Conservation (phyloP, 2,797 vertebrate species). For the Microctenopoma stevenorrisi region DNA sequence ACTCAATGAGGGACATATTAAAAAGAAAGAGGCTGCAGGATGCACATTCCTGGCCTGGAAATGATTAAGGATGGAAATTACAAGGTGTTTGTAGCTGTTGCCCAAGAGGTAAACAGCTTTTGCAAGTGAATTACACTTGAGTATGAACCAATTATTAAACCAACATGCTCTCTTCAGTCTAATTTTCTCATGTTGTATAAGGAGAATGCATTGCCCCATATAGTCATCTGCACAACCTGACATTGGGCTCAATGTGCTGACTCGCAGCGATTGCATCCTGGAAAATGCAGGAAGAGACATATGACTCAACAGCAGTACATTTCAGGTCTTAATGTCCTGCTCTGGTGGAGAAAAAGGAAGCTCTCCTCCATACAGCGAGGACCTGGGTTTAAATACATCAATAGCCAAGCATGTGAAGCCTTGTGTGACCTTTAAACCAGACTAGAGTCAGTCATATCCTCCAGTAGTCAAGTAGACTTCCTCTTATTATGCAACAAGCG, state of each 20-base stretch:
- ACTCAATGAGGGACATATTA: constrained; percentile 20
- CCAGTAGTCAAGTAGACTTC: constrained; percentile 32
- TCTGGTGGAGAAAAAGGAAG: constrained; percentile 25
- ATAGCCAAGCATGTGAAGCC: not conserved
- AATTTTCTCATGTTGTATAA: not conserved
- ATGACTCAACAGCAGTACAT: constrained; percentile 25
- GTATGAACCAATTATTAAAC: constrained; percentile 8
- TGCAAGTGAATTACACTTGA: constrained; percentile 20
- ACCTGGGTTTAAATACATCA: constrained; percentile 33
- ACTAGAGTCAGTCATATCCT: constrained; percentile 37
- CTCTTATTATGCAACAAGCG: constrained; percentile 34
- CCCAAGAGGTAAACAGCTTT: constrained; percentile 39
- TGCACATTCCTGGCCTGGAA: constrained; percentile 65
- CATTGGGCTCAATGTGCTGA: constrained; percentile 7
- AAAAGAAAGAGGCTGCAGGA: constrained; percentile 47
- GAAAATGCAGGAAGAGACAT: constrained; percentile 43
- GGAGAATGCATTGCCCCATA: not conserved
- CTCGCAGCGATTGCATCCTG: constrained; percentile 18
- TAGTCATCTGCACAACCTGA: not conserved
- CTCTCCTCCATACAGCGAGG: not conserved
- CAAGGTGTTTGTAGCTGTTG: constrained; percentile 50
- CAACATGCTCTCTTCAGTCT: not conserved
- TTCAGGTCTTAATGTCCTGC: constrained; percentile 37
- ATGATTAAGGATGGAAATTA: constrained; percentile 67
- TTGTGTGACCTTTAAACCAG: constrained; percentile 48